phyloP scores from a whole-genome alignment of 2,797 vertebrate species.

The Delichon dasypus region DNA sequence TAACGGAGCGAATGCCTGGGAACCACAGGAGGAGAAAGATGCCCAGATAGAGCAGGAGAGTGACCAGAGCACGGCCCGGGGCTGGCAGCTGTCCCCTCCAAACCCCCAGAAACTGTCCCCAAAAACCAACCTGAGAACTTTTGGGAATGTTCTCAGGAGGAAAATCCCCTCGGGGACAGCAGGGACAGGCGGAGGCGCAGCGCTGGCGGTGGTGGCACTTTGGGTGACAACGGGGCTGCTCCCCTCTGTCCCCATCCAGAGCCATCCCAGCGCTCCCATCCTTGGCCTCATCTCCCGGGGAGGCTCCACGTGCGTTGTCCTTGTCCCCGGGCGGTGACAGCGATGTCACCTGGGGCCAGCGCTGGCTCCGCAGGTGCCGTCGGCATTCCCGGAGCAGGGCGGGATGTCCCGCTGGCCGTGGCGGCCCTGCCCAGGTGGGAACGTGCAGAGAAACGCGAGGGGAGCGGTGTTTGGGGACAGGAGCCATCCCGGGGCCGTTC shows the following conservation, averaged over 20 bases:
- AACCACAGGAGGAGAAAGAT: constrained; percentile 43
- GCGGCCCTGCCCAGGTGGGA: not conserved
- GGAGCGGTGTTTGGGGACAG: fast-evolving
- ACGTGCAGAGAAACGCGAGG: fast-evolving
- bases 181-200: fast-evolving
- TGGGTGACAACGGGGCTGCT: not conserved
- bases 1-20: not conserved
- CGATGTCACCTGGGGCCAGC: fast-evolving
- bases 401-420: too few species aligned
- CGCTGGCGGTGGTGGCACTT: not conserved
- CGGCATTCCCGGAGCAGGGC: not conserved
- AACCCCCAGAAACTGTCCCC: fast-evolving
- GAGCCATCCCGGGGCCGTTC: fast-evolving
- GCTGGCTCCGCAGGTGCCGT: too few species aligned
- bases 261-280: fast-evolving
- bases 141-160: not conserved
- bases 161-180: not conserved
- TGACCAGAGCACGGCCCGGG: fast-evolving
- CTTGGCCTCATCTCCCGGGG: fast-evolving
- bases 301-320: fast-evolving
- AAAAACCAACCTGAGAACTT: fast-evolving
- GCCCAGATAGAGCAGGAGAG: not conserved
- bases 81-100: not conserved
- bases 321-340: not conserved
- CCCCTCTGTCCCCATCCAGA: not conserved